Conservation (phyloP, 2,797 vertebrate species). For the Chelonia mydas region DNA sequence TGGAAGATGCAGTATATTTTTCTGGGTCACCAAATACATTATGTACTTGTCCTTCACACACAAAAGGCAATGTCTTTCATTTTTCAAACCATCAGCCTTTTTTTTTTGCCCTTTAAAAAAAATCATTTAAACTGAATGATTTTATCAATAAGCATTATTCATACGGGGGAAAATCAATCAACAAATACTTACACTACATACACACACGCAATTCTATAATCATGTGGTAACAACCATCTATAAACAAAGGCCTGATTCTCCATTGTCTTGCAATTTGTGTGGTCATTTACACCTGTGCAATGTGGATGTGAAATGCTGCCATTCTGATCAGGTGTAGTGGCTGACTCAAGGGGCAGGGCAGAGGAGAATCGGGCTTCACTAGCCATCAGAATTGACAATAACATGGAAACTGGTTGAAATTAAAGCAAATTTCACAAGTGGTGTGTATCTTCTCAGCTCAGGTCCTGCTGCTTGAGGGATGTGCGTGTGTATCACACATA, state of each 20-base stretch:
- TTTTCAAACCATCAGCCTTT: constrained; percentile 1
- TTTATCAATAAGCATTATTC: constrained; percentile 43
- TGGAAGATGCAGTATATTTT: constrained; percentile 53
- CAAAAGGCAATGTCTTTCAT: constrained; percentile 14
- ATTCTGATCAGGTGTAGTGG: neutral
- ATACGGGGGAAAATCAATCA: neutral
- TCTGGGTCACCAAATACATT: constrained; percentile 46
- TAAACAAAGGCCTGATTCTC: neutral
- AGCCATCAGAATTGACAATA: neutral
- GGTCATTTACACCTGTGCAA: neutral
- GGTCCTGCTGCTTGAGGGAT: neutral
- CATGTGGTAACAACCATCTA: neutral
- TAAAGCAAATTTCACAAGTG: neutral
- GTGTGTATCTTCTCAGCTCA: neutral
- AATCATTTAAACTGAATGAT: constrained; percentile 23
- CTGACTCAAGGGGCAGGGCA: neutral
- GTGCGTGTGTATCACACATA: neutral
- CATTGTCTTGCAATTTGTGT: neutral
- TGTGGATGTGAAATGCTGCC: fast-evolving
- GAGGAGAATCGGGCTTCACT: neutral
- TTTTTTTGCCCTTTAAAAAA: constrained; percentile 4
- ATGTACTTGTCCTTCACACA: constrained; percentile 47
- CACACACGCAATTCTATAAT: neutral
- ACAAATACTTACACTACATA: neutral
- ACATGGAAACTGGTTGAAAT: neutral